Base-by-base conservation (phyloP, 2,888 invertebrate species). In the Pediacus dermestoides region DNA sequence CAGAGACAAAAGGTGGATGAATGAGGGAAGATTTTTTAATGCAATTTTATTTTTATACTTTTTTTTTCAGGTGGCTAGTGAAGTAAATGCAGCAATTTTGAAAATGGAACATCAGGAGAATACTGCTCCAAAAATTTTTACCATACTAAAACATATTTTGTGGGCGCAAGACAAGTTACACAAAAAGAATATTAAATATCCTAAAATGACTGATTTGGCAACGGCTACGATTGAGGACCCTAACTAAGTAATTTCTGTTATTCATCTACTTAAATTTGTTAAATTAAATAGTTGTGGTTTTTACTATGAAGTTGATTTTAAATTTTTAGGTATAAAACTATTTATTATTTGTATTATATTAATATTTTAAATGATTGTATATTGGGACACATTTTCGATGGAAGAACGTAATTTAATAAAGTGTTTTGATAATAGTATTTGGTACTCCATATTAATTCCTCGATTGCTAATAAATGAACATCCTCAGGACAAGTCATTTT, bases 91-190 rank as follows among this genome's bases (percentile, higher is more conserved):
- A 31, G 95, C 96, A n/a, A 94, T 97, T 55, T 73, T 97, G 36
- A 89, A 92, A 66, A 87, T 88, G 74, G 94, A 96, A 66, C 88
- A 92, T 60, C 84, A 87, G 64, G 90, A 92, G 63, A 84, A 87
- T 31, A 91, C 90, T 1, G 88, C 89, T 40, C 93, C 95, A 2
- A 88, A 93, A 66, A 75, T 97, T 39, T 91, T 92, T 61, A 91
- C 88, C 59, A 75, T 96, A 9, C 73, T 97, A 7, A 90, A 94
- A 67, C 78, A 95, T 70, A 88, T 97, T 54, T 74, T 95, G 28
- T 97, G 96, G 96, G 89, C 93, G 0, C 95, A 97, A 69, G 88
- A 89, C 37, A 92, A 95, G 67, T 74, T 97, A 14, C 94, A 94
- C 67, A 91, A 87, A 63, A 91, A 91, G 64, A 92, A 91, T 70